These are phyloP conservation scores for Porites rus DNA, from an alignment of 92 coral and sea anemone genomes.

Conservation along the genomic window DNA sequence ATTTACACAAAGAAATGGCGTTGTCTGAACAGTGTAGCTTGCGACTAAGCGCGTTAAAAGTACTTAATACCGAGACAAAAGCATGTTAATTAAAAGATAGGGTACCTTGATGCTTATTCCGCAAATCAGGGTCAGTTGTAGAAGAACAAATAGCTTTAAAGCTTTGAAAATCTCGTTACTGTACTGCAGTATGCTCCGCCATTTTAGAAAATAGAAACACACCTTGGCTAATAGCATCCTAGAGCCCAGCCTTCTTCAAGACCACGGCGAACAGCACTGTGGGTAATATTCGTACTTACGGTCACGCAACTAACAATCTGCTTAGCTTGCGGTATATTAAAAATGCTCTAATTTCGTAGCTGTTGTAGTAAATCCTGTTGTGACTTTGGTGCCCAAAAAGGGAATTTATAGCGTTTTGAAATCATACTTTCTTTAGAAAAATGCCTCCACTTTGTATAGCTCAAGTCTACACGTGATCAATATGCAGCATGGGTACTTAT, in stretches of 20 bases:
- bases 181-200: slow-evolving; percentile 45
- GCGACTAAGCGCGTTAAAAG: not conserved
- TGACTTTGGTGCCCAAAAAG: too few species aligned
- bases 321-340: not conserved
- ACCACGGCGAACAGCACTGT: slow-evolving; percentile 11
- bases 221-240: slow-evolving; percentile 46
- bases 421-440: too few species aligned
- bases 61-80: not conserved
- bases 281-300: slow-evolving; percentile 6
- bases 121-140: slow-evolving; percentile 32
- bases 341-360: too few species aligned
- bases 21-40: not conserved
- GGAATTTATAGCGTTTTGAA: too few species aligned
- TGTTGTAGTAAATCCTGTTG: too few species aligned
- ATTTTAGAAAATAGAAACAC: slow-evolving; percentile 46
- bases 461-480: too few species aligned
- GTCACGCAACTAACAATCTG: not conserved
- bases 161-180: slow-evolving; percentile 42
- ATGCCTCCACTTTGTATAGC: too few species aligned
- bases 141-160: slow-evolving; percentile 40
- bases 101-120: slow-evolving; percentile 34
- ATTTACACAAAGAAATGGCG: slow-evolving; percentile 30
- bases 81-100: not conserved
- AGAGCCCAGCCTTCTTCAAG: slow-evolving; percentile 29
- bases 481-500: too few species aligned